These are phyloP conservation scores for Hyperoodon ampullatus DNA, from an alignment of 2,113 vertebrate genomes.

Conservation along the genomic window DNA sequence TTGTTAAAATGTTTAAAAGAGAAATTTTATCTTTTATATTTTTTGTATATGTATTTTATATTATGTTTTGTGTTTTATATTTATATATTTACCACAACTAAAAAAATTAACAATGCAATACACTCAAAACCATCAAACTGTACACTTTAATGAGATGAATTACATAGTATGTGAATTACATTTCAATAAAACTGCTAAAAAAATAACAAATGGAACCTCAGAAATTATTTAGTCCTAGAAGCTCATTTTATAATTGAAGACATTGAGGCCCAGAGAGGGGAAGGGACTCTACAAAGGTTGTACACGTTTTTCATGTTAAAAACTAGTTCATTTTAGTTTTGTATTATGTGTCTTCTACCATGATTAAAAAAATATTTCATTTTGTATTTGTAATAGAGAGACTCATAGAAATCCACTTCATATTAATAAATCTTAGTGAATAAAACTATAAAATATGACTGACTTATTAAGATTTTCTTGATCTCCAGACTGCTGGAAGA, in stretches of 20 bases:
- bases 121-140: background rate
- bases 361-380: background rate
- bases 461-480: conserved; percentile 37
- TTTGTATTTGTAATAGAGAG: conserved; percentile 32
- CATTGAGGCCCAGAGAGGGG: background rate
- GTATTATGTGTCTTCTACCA: background rate
- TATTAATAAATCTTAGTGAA: conserved; percentile 39
- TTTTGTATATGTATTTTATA: background rate
- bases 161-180: background rate
- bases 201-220: background rate
- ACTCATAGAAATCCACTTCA: background rate
- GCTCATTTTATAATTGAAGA: conserved; percentile 26
- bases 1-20: conserved; percentile 12
- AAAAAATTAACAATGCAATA: background rate
- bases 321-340: conserved; percentile 46
- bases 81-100: background rate
- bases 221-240: background rate
- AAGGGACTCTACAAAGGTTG: background rate
- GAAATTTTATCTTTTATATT: background rate
- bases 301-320: conserved; percentile 12
- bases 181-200: background rate
- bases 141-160: background rate
- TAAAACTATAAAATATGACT: conserved; percentile 47
- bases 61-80: background rate
- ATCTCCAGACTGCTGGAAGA: background rate